phyloP scores from a whole-genome alignment of 53 echinoderm and acorn worm species.

The Mesocentrotus franciscanus region DNA sequence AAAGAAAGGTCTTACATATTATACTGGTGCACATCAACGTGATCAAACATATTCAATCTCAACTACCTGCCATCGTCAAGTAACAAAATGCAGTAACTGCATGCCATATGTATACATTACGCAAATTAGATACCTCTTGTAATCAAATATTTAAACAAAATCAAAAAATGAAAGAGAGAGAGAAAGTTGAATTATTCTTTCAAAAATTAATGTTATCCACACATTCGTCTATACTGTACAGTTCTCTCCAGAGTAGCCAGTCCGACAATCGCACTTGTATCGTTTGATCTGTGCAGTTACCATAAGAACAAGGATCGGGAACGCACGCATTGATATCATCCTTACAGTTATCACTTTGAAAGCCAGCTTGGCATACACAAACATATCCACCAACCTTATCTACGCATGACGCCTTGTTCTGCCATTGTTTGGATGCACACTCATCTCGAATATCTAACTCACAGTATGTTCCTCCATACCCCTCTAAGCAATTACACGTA shows the following conservation, averaged over 20 bases:
- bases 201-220: slow-evolving; percentile 36
- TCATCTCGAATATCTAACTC: slow-evolving; percentile 46
- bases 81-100: background rate
- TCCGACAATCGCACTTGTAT: slow-evolving; percentile 54
- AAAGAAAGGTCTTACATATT: too few species aligned
- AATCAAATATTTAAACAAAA: too few species aligned
- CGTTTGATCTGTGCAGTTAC: slow-evolving; percentile 51
- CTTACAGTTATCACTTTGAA: slow-evolving; percentile 48
- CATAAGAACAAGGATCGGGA: slow-evolving; percentile 50
- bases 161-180: too few species aligned
- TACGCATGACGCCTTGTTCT: slow-evolving; percentile 61
- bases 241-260: slow-evolving; percentile 64
- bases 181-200: slow-evolving; percentile 53
- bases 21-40: background rate
- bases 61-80: background rate
- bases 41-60: too few species aligned
- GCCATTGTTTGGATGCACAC: slow-evolving; percentile 51
- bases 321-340: slow-evolving; percentile 47
- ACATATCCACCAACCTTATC: slow-evolving; percentile 51
- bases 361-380: slow-evolving; percentile 47
- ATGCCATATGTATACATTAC: background rate
- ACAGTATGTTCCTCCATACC: slow-evolving; percentile 30
- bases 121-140: too few species aligned
- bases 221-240: slow-evolving; percentile 72
- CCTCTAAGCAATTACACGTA: slow-evolving; percentile 34